Evolutionary conservation across 2,888 invertebrate species (phyloP), one percentile per base, ranked within the genome.

Genomic region (Empis stercorea): DNA sequence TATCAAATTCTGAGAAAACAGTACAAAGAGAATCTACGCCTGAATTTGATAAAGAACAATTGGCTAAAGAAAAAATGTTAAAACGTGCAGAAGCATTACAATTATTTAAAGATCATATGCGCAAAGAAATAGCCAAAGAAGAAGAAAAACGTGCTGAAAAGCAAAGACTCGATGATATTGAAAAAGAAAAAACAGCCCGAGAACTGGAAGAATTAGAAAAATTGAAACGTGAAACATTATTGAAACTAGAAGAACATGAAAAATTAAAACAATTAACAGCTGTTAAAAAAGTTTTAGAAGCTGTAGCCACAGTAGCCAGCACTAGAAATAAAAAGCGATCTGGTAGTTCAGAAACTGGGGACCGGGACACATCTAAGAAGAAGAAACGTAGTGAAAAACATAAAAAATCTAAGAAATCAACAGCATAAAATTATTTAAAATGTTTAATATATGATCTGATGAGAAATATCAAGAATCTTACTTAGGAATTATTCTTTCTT

Each of bases 21-120:
- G 52, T 36, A 44, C 48, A 4, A 54, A 52, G 6, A 54, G 54
- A 27, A 48, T 47, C 17, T 32, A 52, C 47, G 40, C 45, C 50
- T 1, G 52, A 52, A 13, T 54, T 58, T 14, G 61, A 64, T 10
- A 61, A 60, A 44, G 64, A 66, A n/a, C 62, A 61, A n/a, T 49
- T 60, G 7, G 62, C 62, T 7, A 61, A 64, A 20, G 67, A 70
- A 49, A 70, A 71, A 53, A 66, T 65, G 64, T 59, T 68, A 23
- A 70, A 69, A 52, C 63, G 73, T 1, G 72, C 70, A 0, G 73
- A 73, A 56, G 73, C 75, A 23, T 61, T 75, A 15, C 58, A 74
- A 51, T 60, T 76, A 52, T 61, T 78, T 39, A 76, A 76, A 54
- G 76, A 77, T 55, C 78, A 79, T 54, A 78, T 78, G 71, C 76